These are phyloP conservation scores for Heliconius cydno DNA, from an alignment of 2,888 invertebrate species.

Conservation along the genomic window DNA sequence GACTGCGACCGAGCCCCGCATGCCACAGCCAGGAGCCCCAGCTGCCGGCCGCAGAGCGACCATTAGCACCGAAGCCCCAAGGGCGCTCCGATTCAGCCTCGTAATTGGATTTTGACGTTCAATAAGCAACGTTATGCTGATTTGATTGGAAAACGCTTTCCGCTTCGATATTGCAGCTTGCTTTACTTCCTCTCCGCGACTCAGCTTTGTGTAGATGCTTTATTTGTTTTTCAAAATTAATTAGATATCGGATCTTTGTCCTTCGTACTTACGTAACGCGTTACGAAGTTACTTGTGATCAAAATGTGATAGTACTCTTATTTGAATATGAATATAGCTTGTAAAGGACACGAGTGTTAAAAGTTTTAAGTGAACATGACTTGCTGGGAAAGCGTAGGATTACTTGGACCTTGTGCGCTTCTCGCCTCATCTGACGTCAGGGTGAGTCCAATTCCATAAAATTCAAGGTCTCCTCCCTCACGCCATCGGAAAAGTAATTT, in stretches of 20 bases:
- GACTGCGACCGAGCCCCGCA: constrained; percentile 66
- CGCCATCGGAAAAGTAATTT: constrained; percentile 33
- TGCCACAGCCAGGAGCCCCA: constrained; percentile 69
- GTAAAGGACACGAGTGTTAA: constrained; percentile 57
- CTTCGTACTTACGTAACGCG: constrained; percentile 72
- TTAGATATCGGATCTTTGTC: constrained; percentile 56
- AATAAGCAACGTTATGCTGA: constrained; percentile 76
- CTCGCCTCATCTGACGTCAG: constrained; percentile 77
- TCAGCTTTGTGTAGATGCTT: constrained; percentile 75
- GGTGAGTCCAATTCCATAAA: constrained; percentile 67
- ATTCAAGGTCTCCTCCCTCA: constrained; percentile 48
- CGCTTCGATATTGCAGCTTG: constrained; percentile 78
- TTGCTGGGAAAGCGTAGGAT: constrained; percentile 82
- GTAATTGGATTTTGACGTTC: constrained; percentile 82
- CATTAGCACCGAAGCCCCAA: constrained; percentile 76
- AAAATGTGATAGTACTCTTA: constrained; percentile 64
- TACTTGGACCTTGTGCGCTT: constrained; percentile 80
- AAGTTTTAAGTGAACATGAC: constrained; percentile 71
- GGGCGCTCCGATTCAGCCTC: constrained; percentile 80
- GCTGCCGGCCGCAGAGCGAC: constrained; percentile 72
- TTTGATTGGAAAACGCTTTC: constrained; percentile 79
- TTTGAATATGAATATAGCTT: constrained; percentile 53
- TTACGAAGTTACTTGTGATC: constrained; percentile 66
- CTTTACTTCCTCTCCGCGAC: constrained; percentile 67
- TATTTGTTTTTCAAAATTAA: constrained; percentile 62